phyloP scores from a whole-genome alignment of 2,888 invertebrate genomes.

The Miltochrista miniata region DNA sequence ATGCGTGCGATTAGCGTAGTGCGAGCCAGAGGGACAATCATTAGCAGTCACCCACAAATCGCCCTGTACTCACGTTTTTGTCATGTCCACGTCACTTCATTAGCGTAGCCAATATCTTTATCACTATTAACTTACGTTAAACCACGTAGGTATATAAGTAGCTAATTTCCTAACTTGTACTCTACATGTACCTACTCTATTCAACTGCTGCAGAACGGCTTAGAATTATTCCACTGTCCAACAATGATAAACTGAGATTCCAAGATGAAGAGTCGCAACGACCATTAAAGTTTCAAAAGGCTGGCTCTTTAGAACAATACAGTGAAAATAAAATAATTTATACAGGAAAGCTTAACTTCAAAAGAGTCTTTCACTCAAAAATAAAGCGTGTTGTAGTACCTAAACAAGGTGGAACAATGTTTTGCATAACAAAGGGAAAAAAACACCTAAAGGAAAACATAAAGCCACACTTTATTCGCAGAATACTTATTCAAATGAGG shows the following conservation, averaged over 20 bases:
- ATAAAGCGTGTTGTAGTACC: constrained; percentile 83
- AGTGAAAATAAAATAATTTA: constrained; percentile 82
- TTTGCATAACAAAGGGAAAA: constrained; percentile 83
- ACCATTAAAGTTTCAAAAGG: constrained; percentile 76
- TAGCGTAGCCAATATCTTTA: constrained; percentile 13
- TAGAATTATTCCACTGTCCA: constrained; percentile 41
- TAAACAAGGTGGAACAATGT: constrained; percentile 84
- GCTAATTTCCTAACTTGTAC: too few relatives aligned
- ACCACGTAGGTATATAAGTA: constrained; percentile 3
- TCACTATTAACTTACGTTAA: constrained; percentile 10
- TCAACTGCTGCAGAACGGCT: constrained; percentile 29
- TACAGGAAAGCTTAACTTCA: constrained; percentile 83
- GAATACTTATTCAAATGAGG: constrained; percentile 84
- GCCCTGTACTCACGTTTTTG: constrained; percentile 27
- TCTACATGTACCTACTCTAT: too few relatives aligned
- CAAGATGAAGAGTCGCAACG: constrained; percentile 63
- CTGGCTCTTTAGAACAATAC: constrained; percentile 78
- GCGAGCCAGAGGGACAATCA: constrained; percentile 32
- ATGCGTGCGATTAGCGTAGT: constrained; percentile 52
- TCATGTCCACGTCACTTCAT: constrained; percentile 21
- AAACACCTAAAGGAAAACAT: constrained; percentile 83
- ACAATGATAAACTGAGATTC: constrained; percentile 67
- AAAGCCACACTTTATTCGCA: constrained; percentile 84
- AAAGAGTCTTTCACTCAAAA: constrained; percentile 83
- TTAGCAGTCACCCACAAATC: constrained; percentile 34